A percentile compares a stretch with the other conserved stretches of the same genome.
These are phyloP conservation scores for Spilogale gracilis DNA, from an alignment of 2,113 vertebrate genomes.

Conservation along the genomic window DNA sequence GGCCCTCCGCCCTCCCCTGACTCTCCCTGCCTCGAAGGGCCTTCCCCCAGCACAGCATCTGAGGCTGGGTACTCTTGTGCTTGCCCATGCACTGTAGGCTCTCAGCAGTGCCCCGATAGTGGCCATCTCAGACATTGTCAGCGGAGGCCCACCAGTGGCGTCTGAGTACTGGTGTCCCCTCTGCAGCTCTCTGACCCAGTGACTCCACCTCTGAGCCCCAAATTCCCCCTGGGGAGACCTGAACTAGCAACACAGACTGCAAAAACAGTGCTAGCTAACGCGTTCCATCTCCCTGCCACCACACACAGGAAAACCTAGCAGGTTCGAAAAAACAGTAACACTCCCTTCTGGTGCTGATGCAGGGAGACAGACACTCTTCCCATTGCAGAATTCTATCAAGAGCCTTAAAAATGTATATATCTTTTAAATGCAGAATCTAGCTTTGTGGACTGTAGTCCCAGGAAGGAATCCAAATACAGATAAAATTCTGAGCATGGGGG, in stretches of 20 bases:
- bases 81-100: rapidly evolving
- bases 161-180: background rate
- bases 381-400: rapidly evolving
- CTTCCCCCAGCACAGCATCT: rapidly evolving
- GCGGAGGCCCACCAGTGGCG: rapidly evolving
- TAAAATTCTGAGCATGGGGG: background rate
- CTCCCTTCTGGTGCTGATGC: background rate
- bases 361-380: background rate
- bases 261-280: background rate
- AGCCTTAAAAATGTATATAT: background rate
- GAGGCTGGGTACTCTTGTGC: background rate
- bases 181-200: no score
- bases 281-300: background rate
- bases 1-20: rapidly evolving
- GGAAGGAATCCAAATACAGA: background rate
- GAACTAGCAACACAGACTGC: background rate
- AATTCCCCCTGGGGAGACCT: background rate
- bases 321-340: background rate
- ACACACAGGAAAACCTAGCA: background rate
- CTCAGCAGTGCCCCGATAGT: rapidly evolving
- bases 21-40: background rate
- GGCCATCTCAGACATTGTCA: background rate
- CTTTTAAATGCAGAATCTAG: background rate
- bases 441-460: background rate
- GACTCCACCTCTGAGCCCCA: background rate